Conservation (phyloP, 2,797 vertebrate genomes). For the Columba guinea region DNA sequence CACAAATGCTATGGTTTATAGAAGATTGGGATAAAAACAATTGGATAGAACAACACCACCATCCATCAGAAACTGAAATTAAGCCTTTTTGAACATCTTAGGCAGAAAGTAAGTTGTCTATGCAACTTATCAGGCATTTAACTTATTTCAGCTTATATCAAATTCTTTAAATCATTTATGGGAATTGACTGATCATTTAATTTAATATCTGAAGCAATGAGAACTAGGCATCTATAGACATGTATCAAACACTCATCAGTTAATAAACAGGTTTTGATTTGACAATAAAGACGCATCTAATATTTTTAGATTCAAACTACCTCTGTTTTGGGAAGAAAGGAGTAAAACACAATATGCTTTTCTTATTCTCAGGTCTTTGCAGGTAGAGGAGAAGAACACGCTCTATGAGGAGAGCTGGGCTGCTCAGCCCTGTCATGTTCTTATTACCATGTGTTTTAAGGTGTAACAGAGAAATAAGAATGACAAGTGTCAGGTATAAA, state of each 20-base stretch:
- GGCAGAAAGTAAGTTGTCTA: slow-evolving; percentile 36
- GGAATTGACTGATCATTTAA: neutral
- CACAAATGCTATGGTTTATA: neutral
- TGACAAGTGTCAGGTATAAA: neutral
- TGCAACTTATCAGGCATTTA: slow-evolving; percentile 34
- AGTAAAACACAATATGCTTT: neutral
- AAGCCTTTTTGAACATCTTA: slow-evolving; percentile 41
- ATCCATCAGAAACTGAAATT: slow-evolving; percentile 48
- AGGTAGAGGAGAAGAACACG: neutral
- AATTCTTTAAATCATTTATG: slow-evolving; percentile 26
- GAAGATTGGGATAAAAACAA: slow-evolving; percentile 10
- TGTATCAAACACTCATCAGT: neutral
- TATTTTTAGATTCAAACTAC: neutral
- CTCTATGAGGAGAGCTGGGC: neutral
- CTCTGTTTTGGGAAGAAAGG: neutral
- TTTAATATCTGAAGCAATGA: neutral
- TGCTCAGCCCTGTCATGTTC: fast-evolving
- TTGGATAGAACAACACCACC: slow-evolving; percentile 19
- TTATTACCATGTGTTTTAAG: fast-evolving
- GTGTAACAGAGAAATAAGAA: neutral
- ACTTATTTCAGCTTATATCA: slow-evolving; percentile 37
- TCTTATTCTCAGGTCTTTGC: neutral
- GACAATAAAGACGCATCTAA: neutral
- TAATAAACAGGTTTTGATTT: neutral
- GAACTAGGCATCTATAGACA: neutral